These are phyloP conservation scores for Hermetia illucens DNA, from an alignment of 1,140 invertebrate genomes.

Conservation along the genomic window DNA sequence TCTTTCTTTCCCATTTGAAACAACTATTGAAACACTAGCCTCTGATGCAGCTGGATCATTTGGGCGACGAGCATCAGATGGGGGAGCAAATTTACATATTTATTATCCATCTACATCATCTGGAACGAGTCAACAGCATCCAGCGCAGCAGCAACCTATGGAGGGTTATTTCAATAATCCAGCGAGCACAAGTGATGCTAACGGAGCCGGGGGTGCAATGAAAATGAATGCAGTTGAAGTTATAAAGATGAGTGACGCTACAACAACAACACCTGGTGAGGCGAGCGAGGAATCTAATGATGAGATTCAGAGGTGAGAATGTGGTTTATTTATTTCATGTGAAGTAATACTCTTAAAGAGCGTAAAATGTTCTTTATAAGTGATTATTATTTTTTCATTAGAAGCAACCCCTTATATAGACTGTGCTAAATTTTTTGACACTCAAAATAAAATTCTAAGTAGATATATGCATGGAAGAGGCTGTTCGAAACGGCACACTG, in stretches of 20 bases:
- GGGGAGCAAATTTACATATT: conserved; percentile 82
- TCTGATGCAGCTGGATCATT: conserved; percentile 67
- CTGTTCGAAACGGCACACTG: conserved; percentile 46
- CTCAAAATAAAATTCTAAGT: conserved; percentile 1
- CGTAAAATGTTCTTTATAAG: too few species aligned
- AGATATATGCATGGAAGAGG: conserved; percentile 64
- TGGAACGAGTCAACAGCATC: conserved; percentile 11
- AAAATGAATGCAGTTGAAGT: conserved; percentile 10
- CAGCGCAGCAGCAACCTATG: conserved; percentile 10
- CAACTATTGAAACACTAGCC: too few species aligned
- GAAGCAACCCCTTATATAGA: not conserved
- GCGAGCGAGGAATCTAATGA: conserved; percentile 23
- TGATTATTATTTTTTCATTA: too few species aligned
- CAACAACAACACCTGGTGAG: not conserved
- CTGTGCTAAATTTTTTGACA: not conserved
- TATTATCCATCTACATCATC: conserved; percentile 45
- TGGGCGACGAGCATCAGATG: conserved; percentile 86
- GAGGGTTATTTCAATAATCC: conserved; percentile 3
- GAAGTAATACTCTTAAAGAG: not conserved
- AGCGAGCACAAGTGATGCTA: not conserved
- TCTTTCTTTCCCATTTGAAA: conserved; percentile 1
- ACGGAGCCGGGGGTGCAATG: not conserved
- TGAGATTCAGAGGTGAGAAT: conserved; percentile 23
- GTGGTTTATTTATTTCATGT: not conserved
- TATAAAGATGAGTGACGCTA: conserved; percentile 9